Conservation (phyloP, 1,140 invertebrate genomes). For the Macrocentrus cingulum region DNA sequence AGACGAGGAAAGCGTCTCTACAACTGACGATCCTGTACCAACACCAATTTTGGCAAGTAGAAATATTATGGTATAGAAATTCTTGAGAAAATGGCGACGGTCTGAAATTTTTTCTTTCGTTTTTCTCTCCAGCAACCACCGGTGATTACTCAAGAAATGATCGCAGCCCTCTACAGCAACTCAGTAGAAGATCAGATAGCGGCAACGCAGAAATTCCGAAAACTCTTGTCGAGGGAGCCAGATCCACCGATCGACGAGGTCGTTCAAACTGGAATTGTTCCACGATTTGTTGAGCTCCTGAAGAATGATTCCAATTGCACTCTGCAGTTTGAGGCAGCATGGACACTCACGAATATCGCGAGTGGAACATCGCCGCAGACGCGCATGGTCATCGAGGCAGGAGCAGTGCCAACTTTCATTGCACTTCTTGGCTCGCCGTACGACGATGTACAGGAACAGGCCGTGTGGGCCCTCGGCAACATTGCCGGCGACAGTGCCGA, state of each 20-base stretch:
- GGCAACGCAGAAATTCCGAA: slow-evolving; percentile 94
- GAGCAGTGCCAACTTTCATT: slow-evolving; percentile 92
- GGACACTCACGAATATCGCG: slow-evolving; percentile 97
- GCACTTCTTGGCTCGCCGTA: slow-evolving; percentile 76
- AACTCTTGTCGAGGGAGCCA: slow-evolving; percentile 91
- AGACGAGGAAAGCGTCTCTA: slow-evolving; percentile 59
- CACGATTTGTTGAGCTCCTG: slow-evolving; percentile 93
- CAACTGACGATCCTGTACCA: slow-evolving; percentile 42
- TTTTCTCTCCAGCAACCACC: slow-evolving; percentile 45
- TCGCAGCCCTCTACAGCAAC: slow-evolving; percentile 79
- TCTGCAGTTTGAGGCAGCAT: slow-evolving; percentile 95
- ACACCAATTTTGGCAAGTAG: slow-evolving; percentile 39
- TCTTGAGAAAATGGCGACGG: neutral
- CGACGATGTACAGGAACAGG: slow-evolving; percentile 95
- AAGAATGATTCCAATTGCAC: slow-evolving; percentile 80
- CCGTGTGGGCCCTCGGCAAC: slow-evolving; percentile 95
- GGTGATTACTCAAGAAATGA: slow-evolving; percentile 77
- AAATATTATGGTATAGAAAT: slow-evolving; percentile 5
- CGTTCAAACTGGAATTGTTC: slow-evolving; percentile 94
- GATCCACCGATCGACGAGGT: slow-evolving; percentile 99
- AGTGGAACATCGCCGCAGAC: slow-evolving; percentile 95
- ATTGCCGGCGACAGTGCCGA: slow-evolving; percentile 94
- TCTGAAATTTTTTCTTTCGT: slow-evolving; percentile 25
- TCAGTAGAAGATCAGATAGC: slow-evolving; percentile 79
- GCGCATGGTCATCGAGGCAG: slow-evolving; percentile 88